phyloP scores from a whole-genome alignment of 2,113 vertebrate genomes.

The Pelusios castaneus region DNA sequence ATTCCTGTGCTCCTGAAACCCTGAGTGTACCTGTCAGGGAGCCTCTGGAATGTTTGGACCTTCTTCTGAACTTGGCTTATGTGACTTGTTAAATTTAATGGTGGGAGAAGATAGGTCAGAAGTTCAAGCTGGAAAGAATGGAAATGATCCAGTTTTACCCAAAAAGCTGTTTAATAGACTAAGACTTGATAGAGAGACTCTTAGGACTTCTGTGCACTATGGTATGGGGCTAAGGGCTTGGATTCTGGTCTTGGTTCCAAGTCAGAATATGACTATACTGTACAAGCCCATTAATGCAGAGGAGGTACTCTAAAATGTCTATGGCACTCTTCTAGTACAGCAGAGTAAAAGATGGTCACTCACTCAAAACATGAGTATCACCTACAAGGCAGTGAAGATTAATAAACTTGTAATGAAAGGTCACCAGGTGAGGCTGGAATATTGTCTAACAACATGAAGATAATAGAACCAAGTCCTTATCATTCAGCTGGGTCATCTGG shows the following conservation, averaged over 20 bases:
- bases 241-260: background rate
- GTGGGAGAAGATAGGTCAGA: background rate
- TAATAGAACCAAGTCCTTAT: background rate
- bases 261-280: fast-evolving
- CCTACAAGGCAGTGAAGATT: background rate
- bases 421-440: background rate
- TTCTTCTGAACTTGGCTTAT: background rate
- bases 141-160: background rate
- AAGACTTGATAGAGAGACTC: fast-evolving
- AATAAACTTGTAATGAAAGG: background rate
- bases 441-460: background rate
- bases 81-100: background rate
- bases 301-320: background rate
- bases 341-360: background rate
- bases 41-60: background rate
- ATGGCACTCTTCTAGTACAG: background rate
- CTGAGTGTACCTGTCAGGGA: background rate
- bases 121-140: background rate
- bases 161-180: background rate
- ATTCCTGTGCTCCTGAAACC: background rate
- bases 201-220: fast-evolving
- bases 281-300: background rate
- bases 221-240: fast-evolving
- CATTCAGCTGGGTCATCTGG: background rate
- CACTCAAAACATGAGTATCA: fast-evolving